Percentiles rank a stretch among this genome's conserved stretches.
These are phyloP conservation scores for Australoheros facetus DNA, from an alignment of 2,797 vertebrate genomes.

Conservation along the genomic window DNA sequence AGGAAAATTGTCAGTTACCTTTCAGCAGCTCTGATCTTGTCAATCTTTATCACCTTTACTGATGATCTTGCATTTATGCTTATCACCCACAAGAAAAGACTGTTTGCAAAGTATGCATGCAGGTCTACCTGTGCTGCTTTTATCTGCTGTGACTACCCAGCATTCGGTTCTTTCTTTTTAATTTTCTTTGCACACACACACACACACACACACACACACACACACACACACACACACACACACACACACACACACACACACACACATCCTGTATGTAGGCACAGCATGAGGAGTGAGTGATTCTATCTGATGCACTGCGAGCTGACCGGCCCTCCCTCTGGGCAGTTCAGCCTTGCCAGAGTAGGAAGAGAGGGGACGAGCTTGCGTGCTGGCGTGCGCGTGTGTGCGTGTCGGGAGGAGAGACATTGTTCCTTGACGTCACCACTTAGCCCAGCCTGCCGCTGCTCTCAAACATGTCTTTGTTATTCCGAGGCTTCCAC, in stretches of 20 bases:
- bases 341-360: constrained; percentile 76
- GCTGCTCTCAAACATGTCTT: constrained; percentile 98
- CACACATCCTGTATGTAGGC: constrained; percentile 52
- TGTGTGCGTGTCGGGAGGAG: constrained; percentile 81
- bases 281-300: constrained; percentile 70
- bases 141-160: constrained; percentile 17
- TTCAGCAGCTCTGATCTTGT: constrained; percentile 20
- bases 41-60: constrained; percentile 35
- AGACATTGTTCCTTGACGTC: constrained; percentile 98
- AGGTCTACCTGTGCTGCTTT: background rate
- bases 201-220: background rate
- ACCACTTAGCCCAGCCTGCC: constrained; percentile 85
- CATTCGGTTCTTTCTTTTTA: constrained; percentile 13
- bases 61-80: constrained; percentile 26
- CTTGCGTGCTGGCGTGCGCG: constrained; percentile 52
- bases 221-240: background rate
- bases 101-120: constrained; percentile 1
- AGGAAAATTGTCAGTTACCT: constrained; percentile 36
- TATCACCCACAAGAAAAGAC: background rate
- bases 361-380: constrained; percentile 63
- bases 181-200: background rate
- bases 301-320: constrained; percentile 74
- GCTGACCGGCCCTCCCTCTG: constrained; percentile 74
- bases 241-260: background rate
- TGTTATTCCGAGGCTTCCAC: constrained; percentile 96